A percentile compares a stretch with the other conserved stretches of the same genome.
phyloP scores from a whole-genome alignment of 2,797 vertebrate genomes.

The Enteromius mattozi region DNA sequence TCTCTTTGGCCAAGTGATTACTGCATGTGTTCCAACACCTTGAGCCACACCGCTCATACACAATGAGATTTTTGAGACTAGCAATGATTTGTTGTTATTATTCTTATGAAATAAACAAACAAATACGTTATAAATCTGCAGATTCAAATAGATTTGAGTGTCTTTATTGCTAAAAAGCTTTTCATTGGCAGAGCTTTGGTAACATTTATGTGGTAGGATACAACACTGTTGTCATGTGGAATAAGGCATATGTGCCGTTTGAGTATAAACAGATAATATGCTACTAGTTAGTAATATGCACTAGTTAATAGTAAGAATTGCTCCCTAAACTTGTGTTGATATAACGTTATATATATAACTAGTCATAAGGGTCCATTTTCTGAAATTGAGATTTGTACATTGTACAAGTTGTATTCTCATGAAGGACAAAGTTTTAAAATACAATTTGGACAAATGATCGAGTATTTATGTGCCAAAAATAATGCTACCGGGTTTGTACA shows the following conservation, averaged over 20 bases:
- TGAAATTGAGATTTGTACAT: too few relatives aligned
- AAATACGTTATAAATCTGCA: background rate
- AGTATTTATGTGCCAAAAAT: too few relatives aligned
- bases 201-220: background rate
- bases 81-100: background rate
- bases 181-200: too few relatives aligned
- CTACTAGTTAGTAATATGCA: background rate
- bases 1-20: slow-evolving; percentile 1
- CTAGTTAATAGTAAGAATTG: background rate
- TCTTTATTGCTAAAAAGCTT: background rate
- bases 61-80: background rate
- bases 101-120: background rate
- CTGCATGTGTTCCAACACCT: background rate
- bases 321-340: background rate
- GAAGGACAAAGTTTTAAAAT: too few relatives aligned
- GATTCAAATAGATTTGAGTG: background rate
- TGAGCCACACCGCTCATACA: background rate
- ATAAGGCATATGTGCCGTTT: background rate
- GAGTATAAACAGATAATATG: background rate
- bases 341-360: too few relatives aligned
- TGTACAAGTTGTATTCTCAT: too few relatives aligned
- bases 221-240: background rate
- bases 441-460: too few relatives aligned
- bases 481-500: too few relatives aligned
- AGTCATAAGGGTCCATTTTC: too few relatives aligned